phyloP scores from a whole-genome alignment of 2,113 vertebrate genomes.

The Phalacrocorax aristotelis region DNA sequence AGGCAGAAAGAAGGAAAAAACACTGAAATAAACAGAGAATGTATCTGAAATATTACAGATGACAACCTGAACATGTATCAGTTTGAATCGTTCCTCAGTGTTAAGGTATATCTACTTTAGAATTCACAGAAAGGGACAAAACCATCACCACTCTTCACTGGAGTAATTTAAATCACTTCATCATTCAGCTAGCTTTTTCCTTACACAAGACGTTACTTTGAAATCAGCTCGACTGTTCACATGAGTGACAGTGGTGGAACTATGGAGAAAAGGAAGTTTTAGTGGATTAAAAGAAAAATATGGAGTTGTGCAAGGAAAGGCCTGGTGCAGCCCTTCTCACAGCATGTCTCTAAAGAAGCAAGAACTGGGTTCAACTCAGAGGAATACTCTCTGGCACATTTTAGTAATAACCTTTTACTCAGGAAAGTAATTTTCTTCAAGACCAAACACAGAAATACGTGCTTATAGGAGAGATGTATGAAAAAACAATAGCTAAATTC shows the following conservation, averaged over 20 bases:
- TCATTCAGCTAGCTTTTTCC: not conserved
- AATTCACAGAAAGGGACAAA: not conserved
- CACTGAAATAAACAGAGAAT: not conserved
- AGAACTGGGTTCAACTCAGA: not conserved
- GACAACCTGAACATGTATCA: not conserved
- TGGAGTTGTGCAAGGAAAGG: not conserved
- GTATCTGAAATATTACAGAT: not conserved
- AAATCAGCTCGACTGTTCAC: not conserved
- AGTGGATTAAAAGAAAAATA: not conserved
- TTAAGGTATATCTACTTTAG: not conserved
- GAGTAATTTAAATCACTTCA: not conserved
- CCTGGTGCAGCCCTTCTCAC: not conserved
- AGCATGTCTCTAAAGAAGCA: not conserved
- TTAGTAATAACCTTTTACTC: not conserved
- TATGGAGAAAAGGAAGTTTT: not conserved
- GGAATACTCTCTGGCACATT: not conserved
- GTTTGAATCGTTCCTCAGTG: not conserved
- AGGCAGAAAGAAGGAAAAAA: not conserved
- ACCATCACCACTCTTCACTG: not conserved
- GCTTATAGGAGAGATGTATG: not conserved
- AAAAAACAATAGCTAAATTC: not conserved
- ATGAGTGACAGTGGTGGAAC: not conserved
- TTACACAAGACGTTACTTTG: not conserved
- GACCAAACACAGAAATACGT: not conserved
- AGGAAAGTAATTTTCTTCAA: not conserved